phyloP scores from a whole-genome alignment of 2,888 invertebrate species.

The Aporophyla lueneburgensis region DNA sequence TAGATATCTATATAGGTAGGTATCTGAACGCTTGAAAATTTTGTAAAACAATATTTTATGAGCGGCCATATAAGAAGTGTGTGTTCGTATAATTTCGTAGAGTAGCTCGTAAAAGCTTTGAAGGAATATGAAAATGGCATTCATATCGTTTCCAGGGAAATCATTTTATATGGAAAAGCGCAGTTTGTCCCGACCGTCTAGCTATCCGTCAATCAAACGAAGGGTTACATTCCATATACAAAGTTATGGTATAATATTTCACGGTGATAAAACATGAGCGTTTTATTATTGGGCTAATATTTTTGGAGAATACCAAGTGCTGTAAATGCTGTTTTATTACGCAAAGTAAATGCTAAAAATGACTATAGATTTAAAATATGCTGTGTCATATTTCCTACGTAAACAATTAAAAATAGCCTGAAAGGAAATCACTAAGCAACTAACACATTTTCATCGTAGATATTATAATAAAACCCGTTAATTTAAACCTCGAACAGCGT shows the following conservation, averaged over 20 bases:
- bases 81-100: conserved; percentile 70
- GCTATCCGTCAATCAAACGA: conserved; percentile 62
- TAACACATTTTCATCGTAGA: conserved; percentile 1
- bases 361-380: neutral
- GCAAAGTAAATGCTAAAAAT: conserved; percentile 4
- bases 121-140: conserved; percentile 74
- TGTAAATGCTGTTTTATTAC: conserved; percentile 17
- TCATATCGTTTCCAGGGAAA: conserved; percentile 75
- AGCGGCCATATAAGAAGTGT: conserved; percentile 61
- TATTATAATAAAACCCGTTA: conserved; percentile 7
- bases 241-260: conserved; percentile 57
- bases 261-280: conserved; percentile 54
- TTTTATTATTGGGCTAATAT: conserved; percentile 48
- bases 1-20: neutral
- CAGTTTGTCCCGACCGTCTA: conserved; percentile 58
- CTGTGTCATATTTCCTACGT: neutral
- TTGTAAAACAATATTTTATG: conserved; percentile 64
- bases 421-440: conserved; percentile 1
- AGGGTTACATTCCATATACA: conserved; percentile 52
- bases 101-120: conserved; percentile 75
- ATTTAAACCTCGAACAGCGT: conserved; percentile 52
- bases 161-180: conserved; percentile 70
- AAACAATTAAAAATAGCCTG: conserved; percentile 2
- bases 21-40: conserved; percentile 37
- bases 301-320: conserved; percentile 40